Evolutionary conservation across 2,113 vertebrate species (phyloP), one percentile per base, ranked within the genome.

Genomic region (Periophthalmodon schlosseri): DNA sequence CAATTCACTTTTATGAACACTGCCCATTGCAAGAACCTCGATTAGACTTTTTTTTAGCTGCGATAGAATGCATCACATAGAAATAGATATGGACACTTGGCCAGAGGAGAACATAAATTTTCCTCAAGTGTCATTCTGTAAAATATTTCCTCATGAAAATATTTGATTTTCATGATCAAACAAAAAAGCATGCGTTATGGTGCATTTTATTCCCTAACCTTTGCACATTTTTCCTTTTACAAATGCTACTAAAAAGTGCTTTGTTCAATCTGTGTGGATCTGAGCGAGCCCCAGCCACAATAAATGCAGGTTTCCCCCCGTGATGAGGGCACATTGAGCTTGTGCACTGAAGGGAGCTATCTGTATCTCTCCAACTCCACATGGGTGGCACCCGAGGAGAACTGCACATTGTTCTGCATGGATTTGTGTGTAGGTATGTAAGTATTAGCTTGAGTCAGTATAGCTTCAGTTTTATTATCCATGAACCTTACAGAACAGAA

Each of bases 241-340:
- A 60, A 84, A 82, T 84, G 83, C 72, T 86, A 71, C 74, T 64
- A 78, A 87, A 67, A 87, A 83, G 73, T 76, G 77, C 83, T 86
- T 84, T 87, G 70, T 77, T 83, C 72, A 81, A 85, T 86, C 88
- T 89, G 34, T 4, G 46, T 61, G 50, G 71, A 84, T 33, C 85
- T 89, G 80, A 86, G 84, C 77, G 61, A 82, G 84, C 86, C 73
- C 76, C 78, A 64, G 75, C 86, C 69, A 82, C 78, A 75, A 73
- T 78, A 89, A 92, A 93, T 89, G 87, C 87, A 70, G 75, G 69
- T 87, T 86, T 72, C 86, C 84, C 82, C 86, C 83, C 82, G 75
- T 77, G 85, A 93, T 93, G 84, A 65, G 89, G 92, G 93, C 75
- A 74, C 86, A 93, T 92, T 94, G 89, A 92, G 2, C 71, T 50